Conservation (phyloP, 2,888 invertebrate genomes). For the Nineta flava region DNA sequence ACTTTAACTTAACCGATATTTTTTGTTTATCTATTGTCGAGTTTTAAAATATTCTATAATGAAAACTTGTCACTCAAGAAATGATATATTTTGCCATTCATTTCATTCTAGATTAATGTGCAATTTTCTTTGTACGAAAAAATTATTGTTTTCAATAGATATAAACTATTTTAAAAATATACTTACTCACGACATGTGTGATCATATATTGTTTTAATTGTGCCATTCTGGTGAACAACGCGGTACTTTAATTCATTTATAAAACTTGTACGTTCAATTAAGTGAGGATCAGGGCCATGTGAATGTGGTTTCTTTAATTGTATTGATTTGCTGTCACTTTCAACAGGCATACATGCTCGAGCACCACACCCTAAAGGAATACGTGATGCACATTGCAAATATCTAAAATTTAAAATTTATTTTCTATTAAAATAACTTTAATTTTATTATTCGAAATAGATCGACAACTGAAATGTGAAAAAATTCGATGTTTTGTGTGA, state of each 20-base stretch:
- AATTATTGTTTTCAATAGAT: too few species aligned
- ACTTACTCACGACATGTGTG: slow-evolving; percentile 6
- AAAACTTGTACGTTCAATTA: slow-evolving; percentile 4
- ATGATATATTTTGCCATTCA: too few species aligned
- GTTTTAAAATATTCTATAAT: too few species aligned
- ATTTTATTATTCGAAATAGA: too few species aligned
- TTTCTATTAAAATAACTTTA: too few species aligned
- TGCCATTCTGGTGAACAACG: slow-evolving; percentile 6
- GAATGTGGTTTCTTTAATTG: slow-evolving; percentile 5
- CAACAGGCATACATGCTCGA: slow-evolving; percentile 1
- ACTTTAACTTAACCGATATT: too few species aligned
- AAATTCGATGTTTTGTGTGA: too few species aligned
- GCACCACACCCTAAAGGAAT: slow-evolving; percentile 4
- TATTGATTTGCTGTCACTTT: slow-evolving; percentile 3
- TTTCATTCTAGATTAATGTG: too few species aligned
- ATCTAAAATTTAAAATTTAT: neutral
- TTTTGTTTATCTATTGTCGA: too few species aligned
- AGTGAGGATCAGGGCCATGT: slow-evolving; percentile 7
- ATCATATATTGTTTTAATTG: slow-evolving; percentile 7
- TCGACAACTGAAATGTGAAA: too few species aligned
- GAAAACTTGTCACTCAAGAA: too few species aligned
- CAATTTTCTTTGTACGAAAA: too few species aligned
- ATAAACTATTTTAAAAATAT: neutral
- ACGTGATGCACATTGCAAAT: slow-evolving; percentile 4
- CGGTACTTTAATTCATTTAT: slow-evolving; percentile 6